Evolutionary conservation across 2,888 invertebrate genomes (phyloP).

Genomic region (Phortica okadai): DNA sequence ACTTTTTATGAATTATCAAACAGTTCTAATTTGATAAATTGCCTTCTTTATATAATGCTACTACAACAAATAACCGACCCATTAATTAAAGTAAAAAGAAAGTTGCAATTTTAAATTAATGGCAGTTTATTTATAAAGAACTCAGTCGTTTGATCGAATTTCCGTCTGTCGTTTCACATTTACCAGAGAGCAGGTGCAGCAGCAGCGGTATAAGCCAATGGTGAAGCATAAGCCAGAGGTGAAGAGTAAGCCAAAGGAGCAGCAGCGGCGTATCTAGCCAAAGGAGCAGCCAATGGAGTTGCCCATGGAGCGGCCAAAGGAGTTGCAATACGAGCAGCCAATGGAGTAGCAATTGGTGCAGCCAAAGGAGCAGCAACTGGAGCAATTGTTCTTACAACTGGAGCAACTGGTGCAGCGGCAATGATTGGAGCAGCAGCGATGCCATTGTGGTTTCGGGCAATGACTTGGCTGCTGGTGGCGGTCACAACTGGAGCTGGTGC

Average conservation of each 20-base stretch:
- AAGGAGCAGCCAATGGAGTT: slow-evolving; percentile 47
- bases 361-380: slow-evolving; percentile 44
- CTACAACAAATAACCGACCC: too few relatives aligned
- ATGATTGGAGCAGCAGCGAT: slow-evolving; percentile 49
- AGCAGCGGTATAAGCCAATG: slow-evolving; percentile 3
- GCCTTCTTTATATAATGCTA: too few relatives aligned
- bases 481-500: slow-evolving; percentile 53
- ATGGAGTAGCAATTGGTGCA: slow-evolving; percentile 37
- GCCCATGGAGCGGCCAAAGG: slow-evolving; percentile 46
- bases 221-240: slow-evolving; percentile 11
- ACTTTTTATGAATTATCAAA: too few relatives aligned
- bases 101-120: too few relatives aligned
- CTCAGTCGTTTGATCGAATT: not conserved
- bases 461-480: slow-evolving; percentile 53
- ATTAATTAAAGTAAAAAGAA: too few relatives aligned
- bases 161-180: not conserved
- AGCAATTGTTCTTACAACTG: slow-evolving; percentile 34
- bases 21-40: too few relatives aligned
- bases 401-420: slow-evolving; percentile 43
- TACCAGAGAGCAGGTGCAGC: slow-evolving; percentile 1
- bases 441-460: slow-evolving; percentile 53
- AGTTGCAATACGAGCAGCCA: slow-evolving; percentile 28
- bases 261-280: slow-evolving; percentile 37
- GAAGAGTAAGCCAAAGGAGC: slow-evolving; percentile 40
- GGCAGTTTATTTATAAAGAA: too few relatives aligned